Evolutionary conservation across 2,797 vertebrate genomes (phyloP).

Genomic region (Chaunax sp.): DNA sequence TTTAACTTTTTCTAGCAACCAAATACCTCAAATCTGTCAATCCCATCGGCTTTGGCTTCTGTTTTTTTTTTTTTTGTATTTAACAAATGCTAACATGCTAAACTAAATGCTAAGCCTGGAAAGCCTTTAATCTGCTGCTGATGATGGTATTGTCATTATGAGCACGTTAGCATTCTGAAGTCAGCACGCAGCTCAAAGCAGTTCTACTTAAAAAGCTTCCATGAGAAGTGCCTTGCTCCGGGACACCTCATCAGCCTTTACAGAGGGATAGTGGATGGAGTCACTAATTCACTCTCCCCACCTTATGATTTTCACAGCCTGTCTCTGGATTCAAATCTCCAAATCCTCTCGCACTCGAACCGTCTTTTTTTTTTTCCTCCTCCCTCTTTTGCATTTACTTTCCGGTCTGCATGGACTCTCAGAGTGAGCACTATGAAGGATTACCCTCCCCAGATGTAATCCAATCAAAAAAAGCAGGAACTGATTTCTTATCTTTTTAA

Average conservation of each 20-base stretch:
- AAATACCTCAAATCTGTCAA: too few relatives aligned
- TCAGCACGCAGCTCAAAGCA: neutral
- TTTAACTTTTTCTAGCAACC: too few relatives aligned
- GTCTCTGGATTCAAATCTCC: constrained; percentile 62
- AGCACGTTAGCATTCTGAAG: neutral
- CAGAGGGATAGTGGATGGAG: constrained; percentile 28
- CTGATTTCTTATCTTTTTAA: constrained; percentile 87
- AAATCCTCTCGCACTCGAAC: constrained; percentile 64
- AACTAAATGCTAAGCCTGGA: neutral
- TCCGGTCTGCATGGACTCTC: constrained; percentile 68
- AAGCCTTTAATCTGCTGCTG: neutral
- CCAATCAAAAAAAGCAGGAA: constrained; percentile 85
- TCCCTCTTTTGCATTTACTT: constrained; percentile 69
- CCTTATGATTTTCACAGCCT: constrained; percentile 51
- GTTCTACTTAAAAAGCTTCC: neutral
- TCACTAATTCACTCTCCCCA: constrained; percentile 60
- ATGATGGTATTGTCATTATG: neutral
- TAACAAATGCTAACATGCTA: neutral
- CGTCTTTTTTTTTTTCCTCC: constrained; percentile 16
- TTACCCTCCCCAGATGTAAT: constrained; percentile 83
- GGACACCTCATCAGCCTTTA: constrained; percentile 39
- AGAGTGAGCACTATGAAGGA: constrained; percentile 79
- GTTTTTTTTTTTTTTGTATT: neutral
- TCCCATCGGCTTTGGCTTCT: too few relatives aligned
- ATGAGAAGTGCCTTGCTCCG: constrained; percentile 25